Conservation (phyloP, 2,888 invertebrate species). For the Raillietiella orientalis region DNA sequence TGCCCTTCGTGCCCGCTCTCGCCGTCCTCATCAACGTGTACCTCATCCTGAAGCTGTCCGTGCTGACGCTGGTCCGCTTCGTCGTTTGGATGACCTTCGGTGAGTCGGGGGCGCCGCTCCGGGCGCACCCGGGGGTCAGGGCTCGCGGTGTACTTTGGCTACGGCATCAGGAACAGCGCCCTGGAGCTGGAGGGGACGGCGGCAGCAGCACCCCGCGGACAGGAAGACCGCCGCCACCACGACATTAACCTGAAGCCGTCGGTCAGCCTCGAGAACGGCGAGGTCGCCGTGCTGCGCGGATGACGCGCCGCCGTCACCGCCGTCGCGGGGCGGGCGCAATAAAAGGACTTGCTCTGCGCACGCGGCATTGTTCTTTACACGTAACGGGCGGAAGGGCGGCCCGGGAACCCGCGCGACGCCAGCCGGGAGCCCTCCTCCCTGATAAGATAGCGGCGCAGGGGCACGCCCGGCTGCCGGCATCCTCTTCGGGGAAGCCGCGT, state of each 20-base stretch:
- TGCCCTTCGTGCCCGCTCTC: conserved; percentile 66
- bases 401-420: neutral
- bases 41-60: conserved; percentile 63
- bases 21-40: conserved; percentile 76
- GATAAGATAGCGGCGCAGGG: neutral
- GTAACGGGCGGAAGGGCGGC: neutral
- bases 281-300: too few species aligned
- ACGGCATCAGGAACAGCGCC: conserved; percentile 64
- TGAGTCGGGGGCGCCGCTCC: conserved; percentile 12
- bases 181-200: conserved; percentile 17
- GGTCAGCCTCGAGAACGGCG: too few species aligned
- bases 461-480: too few species aligned
- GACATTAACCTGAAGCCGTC: too few species aligned
- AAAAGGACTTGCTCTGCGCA: too few species aligned
- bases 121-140: too few species aligned
- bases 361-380: too few species aligned
- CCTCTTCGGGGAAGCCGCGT: too few species aligned
- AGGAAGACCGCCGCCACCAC: too few species aligned
- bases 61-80: conserved; percentile 58
- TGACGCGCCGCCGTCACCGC: too few species aligned
- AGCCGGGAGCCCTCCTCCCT: neutral
- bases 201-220: too few species aligned
- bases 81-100: conserved; percentile 67
- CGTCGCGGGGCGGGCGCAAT: too few species aligned
- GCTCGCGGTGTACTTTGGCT: conserved; percentile 65